These are phyloP conservation scores for Strigops habroptila DNA, from an alignment of 2,113 vertebrate genomes.

Conservation along the genomic window DNA sequence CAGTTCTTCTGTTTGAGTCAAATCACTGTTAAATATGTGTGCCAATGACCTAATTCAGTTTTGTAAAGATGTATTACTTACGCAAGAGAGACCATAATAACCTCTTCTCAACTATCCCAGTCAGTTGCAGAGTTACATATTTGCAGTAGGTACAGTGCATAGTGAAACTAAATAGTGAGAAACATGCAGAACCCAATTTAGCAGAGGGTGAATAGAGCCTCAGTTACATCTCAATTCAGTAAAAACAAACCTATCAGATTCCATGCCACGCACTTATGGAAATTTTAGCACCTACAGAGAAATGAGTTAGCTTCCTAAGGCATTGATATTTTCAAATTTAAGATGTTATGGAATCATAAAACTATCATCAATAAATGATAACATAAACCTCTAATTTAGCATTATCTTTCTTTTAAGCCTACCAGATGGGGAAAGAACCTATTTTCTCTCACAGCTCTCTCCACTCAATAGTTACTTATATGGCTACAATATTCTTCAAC, in stretches of 20 bases:
- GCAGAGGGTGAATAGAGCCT: background rate
- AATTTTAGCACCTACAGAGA: constrained; percentile 11
- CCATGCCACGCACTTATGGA: background rate
- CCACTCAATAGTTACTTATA: background rate
- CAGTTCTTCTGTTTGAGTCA: constrained; percentile 33
- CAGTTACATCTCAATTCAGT: background rate
- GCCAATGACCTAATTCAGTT: constrained; percentile 56
- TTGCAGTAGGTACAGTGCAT: background rate
- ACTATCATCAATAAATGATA: background rate
- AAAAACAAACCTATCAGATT: constrained; percentile 4
- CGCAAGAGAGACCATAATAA: constrained; percentile 31
- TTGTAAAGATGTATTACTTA: constrained; percentile 57
- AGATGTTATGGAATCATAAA: background rate
- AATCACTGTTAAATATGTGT: constrained; percentile 26
- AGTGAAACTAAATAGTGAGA: background rate
- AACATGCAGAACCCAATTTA: background rate
- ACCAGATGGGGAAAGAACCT: background rate
- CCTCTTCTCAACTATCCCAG: background rate
- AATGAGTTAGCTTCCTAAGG: background rate
- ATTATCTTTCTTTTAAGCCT: background rate
- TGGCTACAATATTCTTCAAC: background rate
- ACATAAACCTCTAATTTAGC: background rate
- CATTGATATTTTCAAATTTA: background rate
- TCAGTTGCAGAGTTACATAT: background rate
- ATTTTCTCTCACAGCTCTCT: background rate